A percentile compares a stretch with the other conserved stretches of the same genome.
These are phyloP conservation scores for Neolamprologus longior DNA, from an alignment of 2,113 vertebrate genomes.

Conservation along the genomic window DNA sequence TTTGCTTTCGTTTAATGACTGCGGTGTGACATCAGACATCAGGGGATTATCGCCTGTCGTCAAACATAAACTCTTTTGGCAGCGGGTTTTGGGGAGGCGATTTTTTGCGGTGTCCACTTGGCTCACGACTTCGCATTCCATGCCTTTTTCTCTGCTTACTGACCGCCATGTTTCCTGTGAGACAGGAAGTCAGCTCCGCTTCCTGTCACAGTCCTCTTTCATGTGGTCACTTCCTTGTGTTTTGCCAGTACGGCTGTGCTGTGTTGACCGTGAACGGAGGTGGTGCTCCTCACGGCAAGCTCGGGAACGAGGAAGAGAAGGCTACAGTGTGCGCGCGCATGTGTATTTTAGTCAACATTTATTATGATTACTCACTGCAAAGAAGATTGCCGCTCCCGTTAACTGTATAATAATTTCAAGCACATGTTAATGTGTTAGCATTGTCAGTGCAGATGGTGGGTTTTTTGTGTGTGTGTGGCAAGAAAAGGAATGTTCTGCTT, in stretches of 20 bases:
- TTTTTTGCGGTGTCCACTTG: conserved; percentile 29
- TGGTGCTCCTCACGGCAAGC: conserved; percentile 12
- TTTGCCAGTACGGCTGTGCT: conserved; percentile 43
- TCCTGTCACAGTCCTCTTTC: conserved; percentile 73
- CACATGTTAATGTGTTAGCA: neutral
- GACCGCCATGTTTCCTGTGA: conserved; percentile 66
- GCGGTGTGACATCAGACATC: conserved; percentile 33
- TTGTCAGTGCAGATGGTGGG: neutral
- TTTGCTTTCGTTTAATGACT: conserved; percentile 2
- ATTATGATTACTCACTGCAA: neutral
- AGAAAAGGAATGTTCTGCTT: neutral
- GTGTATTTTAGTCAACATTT: neutral
- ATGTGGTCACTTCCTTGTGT: conserved; percentile 77
- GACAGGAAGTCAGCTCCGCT: conserved; percentile 71
- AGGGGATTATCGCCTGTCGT: neutral
- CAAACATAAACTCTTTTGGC: conserved; percentile 20
- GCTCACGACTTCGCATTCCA: conserved; percentile 51
- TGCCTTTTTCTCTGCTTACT: conserved; percentile 47
- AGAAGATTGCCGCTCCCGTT: neutral
- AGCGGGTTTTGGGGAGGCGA: neutral
- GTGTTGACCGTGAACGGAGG: conserved; percentile 38
- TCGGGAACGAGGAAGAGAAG: neutral
- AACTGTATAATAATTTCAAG: neutral
- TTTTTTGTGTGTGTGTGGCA: neutral
- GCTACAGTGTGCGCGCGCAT: neutral